Conservation (phyloP, 2,888 invertebrate species). For the Sphaerophoria rueppellii region DNA sequence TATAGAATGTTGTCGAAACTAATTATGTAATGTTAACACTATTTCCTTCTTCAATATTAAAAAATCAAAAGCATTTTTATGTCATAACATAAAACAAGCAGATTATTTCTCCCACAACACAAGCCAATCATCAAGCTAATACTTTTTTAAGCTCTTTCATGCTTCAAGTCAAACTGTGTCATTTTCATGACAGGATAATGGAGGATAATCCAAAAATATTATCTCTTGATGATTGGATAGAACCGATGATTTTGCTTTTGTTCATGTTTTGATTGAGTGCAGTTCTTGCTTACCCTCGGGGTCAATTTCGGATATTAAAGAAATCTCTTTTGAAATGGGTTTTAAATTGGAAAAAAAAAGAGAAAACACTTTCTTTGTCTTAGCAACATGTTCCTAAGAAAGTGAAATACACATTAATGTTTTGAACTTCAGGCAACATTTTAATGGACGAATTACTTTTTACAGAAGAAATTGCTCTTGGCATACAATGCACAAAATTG, state of each 20-base stretch:
- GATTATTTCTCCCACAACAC: constrained; percentile 1
- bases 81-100: neutral
- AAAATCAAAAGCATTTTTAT: neutral
- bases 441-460: no score
- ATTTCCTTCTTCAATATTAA: neutral
- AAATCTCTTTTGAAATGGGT: no score
- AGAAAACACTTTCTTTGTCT: neutral
- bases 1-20: no score
- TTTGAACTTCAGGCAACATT: no score
- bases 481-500: no score
- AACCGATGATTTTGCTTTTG: neutral
- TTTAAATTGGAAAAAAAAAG: neutral
- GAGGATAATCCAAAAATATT: constrained; percentile 27
- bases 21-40: no score
- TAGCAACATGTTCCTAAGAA: no score
- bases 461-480: no score
- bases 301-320: neutral
- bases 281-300: neutral
- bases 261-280: constrained; percentile 2
- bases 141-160: constrained; percentile 2
- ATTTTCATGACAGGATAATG: constrained; percentile 22
- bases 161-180: constrained; percentile 13
- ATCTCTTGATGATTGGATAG: constrained; percentile 10
- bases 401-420: no score
- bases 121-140: neutral